Base-by-base conservation (phyloP, 1,140 invertebrate genomes). In the Protaetia brevitarsis region DNA sequence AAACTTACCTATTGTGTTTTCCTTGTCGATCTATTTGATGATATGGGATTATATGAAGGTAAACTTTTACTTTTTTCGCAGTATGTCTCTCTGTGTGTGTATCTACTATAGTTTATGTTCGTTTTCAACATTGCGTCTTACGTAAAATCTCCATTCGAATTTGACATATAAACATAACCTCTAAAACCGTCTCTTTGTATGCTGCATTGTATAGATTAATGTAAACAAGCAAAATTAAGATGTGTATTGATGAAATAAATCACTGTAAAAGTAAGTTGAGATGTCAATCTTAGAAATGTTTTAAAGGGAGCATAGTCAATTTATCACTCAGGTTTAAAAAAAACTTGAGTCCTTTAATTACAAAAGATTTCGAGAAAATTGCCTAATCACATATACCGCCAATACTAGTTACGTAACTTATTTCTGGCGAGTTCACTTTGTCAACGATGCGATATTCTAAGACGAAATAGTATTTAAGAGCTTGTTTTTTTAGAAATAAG, bases 31-130 rank as follows among this genome's bases (percentile, higher is more conserved):
- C 41, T 51, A 51, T 19, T 59, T 36, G 13, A 36, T 62, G 60
- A 62, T 62, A 62, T 62, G 60, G 60, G 60, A 62, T 62, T 62
- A 36, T 62, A 62, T 62, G 60, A 62, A 62, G 60, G 60, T 62
- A 62, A 62, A 31, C 19, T 8, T 62, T 59, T 11, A 59, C 10
- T 27, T 45, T 51, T 51, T 10, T 45, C 23, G 19, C 23, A 10
- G 19, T 2, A 41, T n/a, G 13, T 23, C 26, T 5, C 11, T 1
- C 16, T 5, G 30, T 7, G 6, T 29, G n/a, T n/a, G 57, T 2
- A 29, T n/a, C n/a, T n/a, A n/a, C n/a, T n/a, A n/a, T n/a, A n/a
- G n/a, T n/a, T n/a, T n/a, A n/a, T n/a, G n/a, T n/a, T n/a, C n/a
- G n/a, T n/a, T n/a, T n/a, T n/a, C n/a, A n/a, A n/a, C n/a, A n/a